phyloP scores from a whole-genome alignment of 2,113 vertebrate genomes.

The Neopipo cinnamomea region DNA sequence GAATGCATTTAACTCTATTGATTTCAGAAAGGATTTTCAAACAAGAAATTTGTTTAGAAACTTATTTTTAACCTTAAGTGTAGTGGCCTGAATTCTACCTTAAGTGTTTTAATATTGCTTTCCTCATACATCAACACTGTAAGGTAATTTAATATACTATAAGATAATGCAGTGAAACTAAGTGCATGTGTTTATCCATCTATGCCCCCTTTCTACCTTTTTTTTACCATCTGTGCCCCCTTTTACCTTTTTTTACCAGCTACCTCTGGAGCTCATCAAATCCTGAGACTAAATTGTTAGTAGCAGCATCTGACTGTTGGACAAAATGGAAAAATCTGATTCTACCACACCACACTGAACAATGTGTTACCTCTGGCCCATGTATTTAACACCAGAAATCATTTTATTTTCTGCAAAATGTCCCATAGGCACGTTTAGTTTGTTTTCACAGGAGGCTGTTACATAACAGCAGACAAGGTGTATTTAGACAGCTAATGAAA shows the following conservation, averaged over 20 bases:
- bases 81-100: rapidly evolving
- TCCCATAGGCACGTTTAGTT: background rate
- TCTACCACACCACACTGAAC: rapidly evolving
- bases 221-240: background rate
- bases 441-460: background rate
- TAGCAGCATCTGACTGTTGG: background rate
- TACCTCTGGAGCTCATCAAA: background rate
- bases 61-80: background rate
- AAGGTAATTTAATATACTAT: background rate
- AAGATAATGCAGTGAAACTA: background rate
- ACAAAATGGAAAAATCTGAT: background rate
- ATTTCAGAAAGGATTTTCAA: background rate
- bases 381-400: background rate
- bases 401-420: background rate
- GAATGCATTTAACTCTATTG: background rate
- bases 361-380: background rate
- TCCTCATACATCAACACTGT: background rate
- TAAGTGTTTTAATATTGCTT: rapidly evolving
- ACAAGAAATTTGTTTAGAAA: background rate
- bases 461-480: rapidly evolving
- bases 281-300: background rate
- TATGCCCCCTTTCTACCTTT: background rate
- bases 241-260: background rate
- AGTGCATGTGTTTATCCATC: background rate
- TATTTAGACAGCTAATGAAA: background rate